phyloP scores from a whole-genome alignment of 1,140 invertebrate species.

The Cydia pomonella region DNA sequence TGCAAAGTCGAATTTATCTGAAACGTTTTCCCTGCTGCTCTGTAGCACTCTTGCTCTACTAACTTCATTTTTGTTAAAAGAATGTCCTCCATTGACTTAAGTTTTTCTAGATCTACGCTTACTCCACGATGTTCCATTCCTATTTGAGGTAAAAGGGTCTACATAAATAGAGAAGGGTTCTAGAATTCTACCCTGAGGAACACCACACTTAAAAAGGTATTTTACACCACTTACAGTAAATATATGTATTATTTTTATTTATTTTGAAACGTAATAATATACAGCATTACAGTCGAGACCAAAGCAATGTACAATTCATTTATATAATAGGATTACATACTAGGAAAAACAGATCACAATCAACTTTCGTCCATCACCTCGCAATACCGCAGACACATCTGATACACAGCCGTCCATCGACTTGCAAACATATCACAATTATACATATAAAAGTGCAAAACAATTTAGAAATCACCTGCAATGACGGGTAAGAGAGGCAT shows the following conservation, averaged over 20 bases:
- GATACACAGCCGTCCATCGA: too few relatives aligned
- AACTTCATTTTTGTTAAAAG: slow-evolving; percentile 64
- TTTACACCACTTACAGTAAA: background rate
- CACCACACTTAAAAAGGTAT: slow-evolving; percentile 6
- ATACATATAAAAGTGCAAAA: background rate
- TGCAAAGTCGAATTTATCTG: slow-evolving; percentile 80
- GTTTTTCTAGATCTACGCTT: slow-evolving; percentile 66
- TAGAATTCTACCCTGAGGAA: slow-evolving; percentile 32
- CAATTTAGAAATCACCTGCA: slow-evolving; percentile 59
- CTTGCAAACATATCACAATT: too few relatives aligned
- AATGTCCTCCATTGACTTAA: slow-evolving; percentile 70
- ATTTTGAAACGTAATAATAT: too few relatives aligned
- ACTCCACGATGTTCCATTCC: slow-evolving; percentile 78
- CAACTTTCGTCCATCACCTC: too few relatives aligned
- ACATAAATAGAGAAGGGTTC: too few relatives aligned
- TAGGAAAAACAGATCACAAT: too few relatives aligned
- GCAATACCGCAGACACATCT: too few relatives aligned
- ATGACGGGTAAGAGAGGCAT: slow-evolving; percentile 79
- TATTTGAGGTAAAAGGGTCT: slow-evolving; percentile 39
- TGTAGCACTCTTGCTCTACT: slow-evolving; percentile 74
- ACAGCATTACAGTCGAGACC: too few relatives aligned
- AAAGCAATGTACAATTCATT: too few relatives aligned
- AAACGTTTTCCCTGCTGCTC: slow-evolving; percentile 76
- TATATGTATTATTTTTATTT: too few relatives aligned
- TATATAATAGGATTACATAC: too few relatives aligned